These are phyloP conservation scores for Terrapene triunguis DNA, from an alignment of 2,113 vertebrate species.

Conservation along the genomic window DNA sequence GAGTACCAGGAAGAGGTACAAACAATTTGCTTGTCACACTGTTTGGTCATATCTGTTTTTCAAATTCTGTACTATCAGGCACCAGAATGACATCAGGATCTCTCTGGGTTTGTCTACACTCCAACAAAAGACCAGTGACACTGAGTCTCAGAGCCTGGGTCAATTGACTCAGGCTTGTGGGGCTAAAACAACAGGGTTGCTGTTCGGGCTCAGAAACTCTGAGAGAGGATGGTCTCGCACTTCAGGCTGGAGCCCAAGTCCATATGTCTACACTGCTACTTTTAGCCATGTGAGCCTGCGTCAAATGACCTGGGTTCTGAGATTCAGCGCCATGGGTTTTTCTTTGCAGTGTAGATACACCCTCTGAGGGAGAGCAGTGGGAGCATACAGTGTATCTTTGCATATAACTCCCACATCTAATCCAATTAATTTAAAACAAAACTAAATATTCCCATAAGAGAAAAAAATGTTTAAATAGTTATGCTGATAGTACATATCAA, in stretches of 20 bases:
- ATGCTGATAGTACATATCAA: neutral
- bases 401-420: neutral
- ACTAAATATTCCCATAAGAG: neutral
- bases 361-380: too few relatives aligned
- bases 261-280: neutral
- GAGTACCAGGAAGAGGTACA: neutral
- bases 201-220: neutral
- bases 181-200: neutral
- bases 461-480: neutral
- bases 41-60: neutral
- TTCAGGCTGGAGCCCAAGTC: neutral
- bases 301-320: neutral
- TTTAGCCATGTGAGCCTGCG: neutral
- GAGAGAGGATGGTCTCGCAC: neutral
- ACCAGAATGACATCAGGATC: neutral
- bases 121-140: neutral
- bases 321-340: neutral
- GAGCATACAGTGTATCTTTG: neutral
- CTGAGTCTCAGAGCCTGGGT: neutral
- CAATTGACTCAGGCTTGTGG: neutral
- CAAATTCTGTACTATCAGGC: neutral
- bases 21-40: neutral
- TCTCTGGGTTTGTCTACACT: neutral
- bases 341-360: neutral
- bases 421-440: neutral